Conservation (phyloP, 2,797 vertebrate species). For the Takifugu rubripes region DNA sequence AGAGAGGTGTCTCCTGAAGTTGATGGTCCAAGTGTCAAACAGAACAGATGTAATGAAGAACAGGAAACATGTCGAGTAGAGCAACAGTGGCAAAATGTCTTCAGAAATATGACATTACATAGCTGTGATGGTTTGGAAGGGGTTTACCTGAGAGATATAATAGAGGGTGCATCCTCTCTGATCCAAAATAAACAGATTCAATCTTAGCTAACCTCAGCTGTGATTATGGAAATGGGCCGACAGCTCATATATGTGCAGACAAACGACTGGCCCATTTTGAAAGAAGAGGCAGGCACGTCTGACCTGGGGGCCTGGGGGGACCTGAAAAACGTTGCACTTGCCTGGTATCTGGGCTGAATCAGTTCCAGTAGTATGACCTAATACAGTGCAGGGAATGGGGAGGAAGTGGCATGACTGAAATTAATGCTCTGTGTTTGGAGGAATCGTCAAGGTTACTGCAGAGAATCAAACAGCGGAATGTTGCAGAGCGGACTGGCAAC, state of each 20-base stretch:
- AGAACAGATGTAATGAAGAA: conserved; percentile 1
- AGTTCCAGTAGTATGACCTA: conserved; percentile 57
- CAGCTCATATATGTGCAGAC: conserved; percentile 48
- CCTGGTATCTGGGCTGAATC: conserved; percentile 73
- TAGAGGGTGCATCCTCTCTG: too few relatives aligned
- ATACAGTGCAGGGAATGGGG: conserved; percentile 53
- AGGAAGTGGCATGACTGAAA: conserved; percentile 74
- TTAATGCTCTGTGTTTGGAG: conserved; percentile 76
- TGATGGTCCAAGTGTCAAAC: conserved; percentile 1
- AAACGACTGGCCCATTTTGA: conserved; percentile 58
- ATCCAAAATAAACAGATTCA: too few relatives aligned
- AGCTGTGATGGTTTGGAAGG: too few relatives aligned
- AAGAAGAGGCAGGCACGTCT: conserved; percentile 65
- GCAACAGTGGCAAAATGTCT: too few relatives aligned
- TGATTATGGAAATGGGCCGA: conserved; percentile 36
- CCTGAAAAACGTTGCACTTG: conserved; percentile 66
- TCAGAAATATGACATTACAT: too few relatives aligned
- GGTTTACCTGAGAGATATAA: too few relatives aligned
- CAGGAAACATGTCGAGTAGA: background rate
- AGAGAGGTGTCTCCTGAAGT: background rate
- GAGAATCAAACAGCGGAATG: conserved; percentile 73
- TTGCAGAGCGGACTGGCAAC: conserved; percentile 70
- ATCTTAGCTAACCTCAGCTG: background rate
- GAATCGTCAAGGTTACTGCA: conserved; percentile 78
- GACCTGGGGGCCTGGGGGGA: conserved; percentile 65